Evolutionary conservation across 2,113 vertebrate species (phyloP).

Genomic region (Phyllostomus hastatus): DNA sequence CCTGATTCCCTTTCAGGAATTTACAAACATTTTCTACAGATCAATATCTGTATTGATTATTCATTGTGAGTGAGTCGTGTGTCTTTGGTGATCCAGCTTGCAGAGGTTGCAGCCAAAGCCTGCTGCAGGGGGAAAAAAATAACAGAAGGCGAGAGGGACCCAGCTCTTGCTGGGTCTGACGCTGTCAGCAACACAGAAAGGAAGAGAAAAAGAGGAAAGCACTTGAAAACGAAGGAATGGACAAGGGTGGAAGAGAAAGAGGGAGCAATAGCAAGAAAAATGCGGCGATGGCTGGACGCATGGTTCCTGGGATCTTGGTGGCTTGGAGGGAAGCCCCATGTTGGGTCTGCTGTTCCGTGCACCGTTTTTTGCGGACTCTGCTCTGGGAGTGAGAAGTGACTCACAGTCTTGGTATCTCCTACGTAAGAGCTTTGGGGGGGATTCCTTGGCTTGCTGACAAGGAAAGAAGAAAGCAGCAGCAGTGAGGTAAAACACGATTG

Average conservation of each 20-base stretch:
- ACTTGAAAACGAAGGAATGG: conserved; percentile 67
- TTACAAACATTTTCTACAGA: conserved; percentile 90
- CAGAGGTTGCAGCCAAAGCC: conserved; percentile 85
- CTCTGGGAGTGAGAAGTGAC: conserved; percentile 78
- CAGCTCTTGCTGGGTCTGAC: conserved; percentile 76
- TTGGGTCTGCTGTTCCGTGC: conserved; percentile 56
- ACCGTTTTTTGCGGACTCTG: conserved; percentile 66
- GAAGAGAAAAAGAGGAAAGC: conserved; percentile 71
- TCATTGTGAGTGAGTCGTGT: conserved; percentile 88
- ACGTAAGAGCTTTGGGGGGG: conserved; percentile 84
- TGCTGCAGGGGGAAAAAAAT: conserved; percentile 76
- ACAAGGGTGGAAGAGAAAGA: conserved; percentile 69
- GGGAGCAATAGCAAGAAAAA: conserved; percentile 76
- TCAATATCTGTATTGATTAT: conserved; percentile 92
- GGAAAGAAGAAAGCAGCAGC: conserved; percentile 81
- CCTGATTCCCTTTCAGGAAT: conserved; percentile 86
- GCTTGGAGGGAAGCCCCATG: conserved; percentile 77
- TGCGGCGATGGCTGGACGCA: conserved; percentile 61
- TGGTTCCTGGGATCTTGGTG: conserved; percentile 68
- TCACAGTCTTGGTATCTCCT: conserved; percentile 83
- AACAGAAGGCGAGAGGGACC: conserved; percentile 78
- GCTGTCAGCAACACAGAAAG: conserved; percentile 75
- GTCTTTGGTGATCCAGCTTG: conserved; percentile 88
- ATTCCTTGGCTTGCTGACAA: conserved; percentile 86
- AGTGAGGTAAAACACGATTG: conserved; percentile 77